Base-by-base conservation (phyloP, 2,888 invertebrate species). In the Drosophila paranaensis region DNA sequence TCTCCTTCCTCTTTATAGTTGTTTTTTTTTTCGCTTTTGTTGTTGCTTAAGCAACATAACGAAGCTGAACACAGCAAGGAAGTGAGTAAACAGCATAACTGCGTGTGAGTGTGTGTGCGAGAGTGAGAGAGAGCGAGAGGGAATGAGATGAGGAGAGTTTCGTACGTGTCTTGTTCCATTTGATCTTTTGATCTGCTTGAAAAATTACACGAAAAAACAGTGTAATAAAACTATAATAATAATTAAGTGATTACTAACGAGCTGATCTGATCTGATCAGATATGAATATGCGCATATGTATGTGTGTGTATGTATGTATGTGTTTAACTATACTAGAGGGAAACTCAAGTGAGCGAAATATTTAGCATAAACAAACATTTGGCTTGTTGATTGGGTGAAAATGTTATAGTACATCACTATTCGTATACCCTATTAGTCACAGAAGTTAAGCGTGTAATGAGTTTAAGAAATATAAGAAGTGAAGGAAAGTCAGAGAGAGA, bases 31-130 rank as follows among this genome's bases (percentile, higher is more conserved):
- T 70, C 72, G 74, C 68, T 77, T 37, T 53, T 54, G 54, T 54
- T 54, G 78, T 75, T 64, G 54, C 51, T 55, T 51, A 64, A 66
- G 56, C n/a, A 73, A 66, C 63, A 71, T 71, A 63, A 64, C 57
- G 63, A 58, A 46, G 16, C 46, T 27, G 53, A 46, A 16, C n/a
- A 53, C 33, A 33, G 33, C 50, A 37, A 69, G 39, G 30, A 48
- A 57, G 50, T 20, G 43, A 39, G 43, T 33, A 6, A 14, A 60
- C 16, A 50, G 57, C 40, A 60, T 11, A 45, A 43, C 42, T 27
- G 27, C 6, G 2, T 14, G 16, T 14, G n/a, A 13, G 9, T 13
- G 20, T 16, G 37, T n/a, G 3, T 16, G 16, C n/a, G 30, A n/a
- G 39, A 25, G 27, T 2, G 45, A 39, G 27, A 20, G 8, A 27